Conservation (phyloP, 2,797 vertebrate genomes). For the Megalops cyprinoides region DNA sequence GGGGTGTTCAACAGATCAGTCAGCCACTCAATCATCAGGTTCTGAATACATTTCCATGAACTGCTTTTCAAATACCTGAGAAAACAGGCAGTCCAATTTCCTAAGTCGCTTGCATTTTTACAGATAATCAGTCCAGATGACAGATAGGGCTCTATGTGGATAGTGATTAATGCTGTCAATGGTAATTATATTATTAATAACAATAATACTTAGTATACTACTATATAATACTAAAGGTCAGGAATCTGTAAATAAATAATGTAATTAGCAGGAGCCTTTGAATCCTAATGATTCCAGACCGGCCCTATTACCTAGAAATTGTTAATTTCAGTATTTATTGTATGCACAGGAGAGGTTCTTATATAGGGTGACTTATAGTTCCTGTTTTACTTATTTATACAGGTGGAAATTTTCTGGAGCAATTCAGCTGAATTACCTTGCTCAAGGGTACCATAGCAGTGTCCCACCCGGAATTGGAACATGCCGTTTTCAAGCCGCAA, state of each 20-base stretch:
- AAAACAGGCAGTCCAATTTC: too few species aligned
- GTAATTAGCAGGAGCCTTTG: background rate
- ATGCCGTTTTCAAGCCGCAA: conserved; percentile 18
- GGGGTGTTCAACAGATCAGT: background rate
- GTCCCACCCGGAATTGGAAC: background rate
- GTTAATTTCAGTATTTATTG: background rate
- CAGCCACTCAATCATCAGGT: background rate
- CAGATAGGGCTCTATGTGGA: background rate
- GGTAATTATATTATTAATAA: too few species aligned
- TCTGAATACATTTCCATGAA: too few species aligned
- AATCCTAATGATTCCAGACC: background rate
- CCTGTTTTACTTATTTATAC: background rate
- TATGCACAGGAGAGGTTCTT: background rate
- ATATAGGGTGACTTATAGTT: background rate
- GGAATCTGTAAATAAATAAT: background rate
- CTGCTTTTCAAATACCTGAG: too few species aligned
- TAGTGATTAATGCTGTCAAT: too few species aligned
- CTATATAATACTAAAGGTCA: too few species aligned
- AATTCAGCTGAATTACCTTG: conserved; percentile 1
- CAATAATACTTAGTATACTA: too few species aligned
- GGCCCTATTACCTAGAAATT: background rate
- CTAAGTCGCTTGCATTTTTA: background rate
- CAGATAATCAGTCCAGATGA: background rate
- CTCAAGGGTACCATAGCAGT: conserved; percentile 9
- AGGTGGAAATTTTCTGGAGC: conserved; percentile 11